Percentiles rank a stretch among this genome's conserved stretches.
Evolutionary conservation across 2,113 vertebrate genomes (phyloP).

Genomic region (Synchiropus splendidus): DNA sequence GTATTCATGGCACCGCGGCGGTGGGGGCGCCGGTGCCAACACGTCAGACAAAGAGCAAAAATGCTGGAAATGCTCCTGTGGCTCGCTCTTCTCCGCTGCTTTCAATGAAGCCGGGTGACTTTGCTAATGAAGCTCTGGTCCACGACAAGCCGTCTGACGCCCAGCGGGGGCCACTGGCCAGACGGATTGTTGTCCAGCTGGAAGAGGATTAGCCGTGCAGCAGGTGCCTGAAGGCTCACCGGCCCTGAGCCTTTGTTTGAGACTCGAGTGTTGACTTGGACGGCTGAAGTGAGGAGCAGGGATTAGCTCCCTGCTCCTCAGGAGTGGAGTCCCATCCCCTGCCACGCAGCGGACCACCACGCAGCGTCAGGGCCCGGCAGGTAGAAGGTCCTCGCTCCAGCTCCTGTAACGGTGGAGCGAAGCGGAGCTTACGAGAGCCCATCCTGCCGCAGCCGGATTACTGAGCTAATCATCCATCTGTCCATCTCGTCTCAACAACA

Average conservation of each 20-base stretch:
- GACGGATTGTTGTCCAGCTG: slow-evolving; percentile 67
- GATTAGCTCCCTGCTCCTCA: slow-evolving; percentile 62
- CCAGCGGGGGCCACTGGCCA: slow-evolving; percentile 54
- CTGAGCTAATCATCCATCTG: slow-evolving; percentile 10
- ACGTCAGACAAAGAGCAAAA: slow-evolving; percentile 16
- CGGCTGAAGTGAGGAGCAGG: slow-evolving; percentile 46
- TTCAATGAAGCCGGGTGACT: slow-evolving; percentile 72
- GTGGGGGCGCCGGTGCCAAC: slow-evolving; percentile 11
- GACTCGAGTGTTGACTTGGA: slow-evolving; percentile 60
- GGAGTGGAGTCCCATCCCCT: slow-evolving; percentile 26
- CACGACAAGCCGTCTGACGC: slow-evolving; percentile 68
- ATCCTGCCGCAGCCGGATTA: slow-evolving; percentile 6
- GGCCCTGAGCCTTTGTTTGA: slow-evolving; percentile 61
- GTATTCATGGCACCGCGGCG: slow-evolving; percentile 33
- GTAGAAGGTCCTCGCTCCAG: slow-evolving; percentile 16
- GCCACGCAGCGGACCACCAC: slow-evolving; percentile 41
- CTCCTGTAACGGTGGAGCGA: slow-evolving; percentile 6
- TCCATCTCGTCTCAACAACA: slow-evolving; percentile 2
- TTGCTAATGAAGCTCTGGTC: slow-evolving; percentile 71
- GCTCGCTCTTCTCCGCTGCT: slow-evolving; percentile 46
- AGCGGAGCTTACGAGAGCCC: slow-evolving; percentile 19
- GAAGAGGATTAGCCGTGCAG: slow-evolving; percentile 59
- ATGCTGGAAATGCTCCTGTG: slow-evolving; percentile 33
- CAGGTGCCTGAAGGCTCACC: slow-evolving; percentile 51
- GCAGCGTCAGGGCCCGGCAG: slow-evolving; percentile 31